phyloP scores from a whole-genome alignment of 2,888 invertebrate genomes.

The Andrena fulva region DNA sequence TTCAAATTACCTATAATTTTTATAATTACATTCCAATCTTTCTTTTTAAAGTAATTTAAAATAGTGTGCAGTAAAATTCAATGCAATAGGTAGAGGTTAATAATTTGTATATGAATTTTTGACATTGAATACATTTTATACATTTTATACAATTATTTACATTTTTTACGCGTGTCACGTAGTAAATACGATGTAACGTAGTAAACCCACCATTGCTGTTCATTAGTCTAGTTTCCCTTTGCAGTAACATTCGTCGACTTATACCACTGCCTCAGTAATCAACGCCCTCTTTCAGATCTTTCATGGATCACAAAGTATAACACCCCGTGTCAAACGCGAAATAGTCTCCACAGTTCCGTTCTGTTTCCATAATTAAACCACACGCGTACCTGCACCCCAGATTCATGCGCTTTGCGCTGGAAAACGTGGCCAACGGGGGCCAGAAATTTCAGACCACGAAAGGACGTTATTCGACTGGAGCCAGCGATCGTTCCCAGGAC shows the following conservation, averaged over 20 bases:
- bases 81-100: too few species aligned
- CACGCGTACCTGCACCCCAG: neutral
- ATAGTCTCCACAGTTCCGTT: neutral
- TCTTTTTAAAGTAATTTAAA: too few species aligned
- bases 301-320: neutral
- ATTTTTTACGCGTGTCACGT: too few species aligned
- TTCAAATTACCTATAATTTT: too few species aligned
- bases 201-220: too few species aligned
- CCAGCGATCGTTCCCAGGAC: conserved; percentile 50
- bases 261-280: neutral
- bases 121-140: too few species aligned
- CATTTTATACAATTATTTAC: too few species aligned
- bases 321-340: neutral
- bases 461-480: conserved; percentile 13
- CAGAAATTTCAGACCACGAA: neutral
- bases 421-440: neutral
- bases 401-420: neutral
- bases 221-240: neutral
- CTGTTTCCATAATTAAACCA: neutral
- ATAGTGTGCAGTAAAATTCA: too few species aligned
- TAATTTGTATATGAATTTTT: too few species aligned
- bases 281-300: too few species aligned
- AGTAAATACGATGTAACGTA: too few species aligned
- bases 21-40: too few species aligned
- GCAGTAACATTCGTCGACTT: neutral